Evolutionary conservation across 1,140 invertebrate genomes (phyloP), one percentile per base, ranked within the genome.

Genomic region (Melipona quadrifasciata): DNA sequence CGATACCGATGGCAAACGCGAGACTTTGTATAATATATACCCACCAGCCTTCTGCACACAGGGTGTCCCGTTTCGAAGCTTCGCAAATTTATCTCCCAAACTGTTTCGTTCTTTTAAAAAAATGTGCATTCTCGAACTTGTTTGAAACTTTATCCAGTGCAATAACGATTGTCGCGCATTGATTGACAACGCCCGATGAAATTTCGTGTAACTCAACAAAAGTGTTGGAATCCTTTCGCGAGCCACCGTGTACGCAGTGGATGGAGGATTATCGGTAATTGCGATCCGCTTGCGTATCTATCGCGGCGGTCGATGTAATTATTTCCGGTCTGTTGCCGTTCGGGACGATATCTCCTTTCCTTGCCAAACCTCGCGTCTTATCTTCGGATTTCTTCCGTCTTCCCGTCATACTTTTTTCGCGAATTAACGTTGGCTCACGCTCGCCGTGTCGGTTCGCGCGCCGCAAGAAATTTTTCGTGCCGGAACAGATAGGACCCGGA

Each of bases 301-400:
- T 31, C 27, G 17, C 5, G 0, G 17, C 17, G 27, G 27, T 75
- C 73, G 21, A 70, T 68, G 55, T 68, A 80, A 80, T 68, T 57
- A 80, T 70, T 80, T 80, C 77, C 77, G 77, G 27, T 80, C 31
- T 53, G 61, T 78, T 27, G 47, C n/a, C n/a, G 53, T 53, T 55
- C 51, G 51, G 8, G 21, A 21, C 75, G 57, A 77, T 61, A 61
- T 61, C 24, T 24, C 16, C 39, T 47, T 47, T 47, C 39, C 6
- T 47, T 11, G 5, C 24, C 51, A 53, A 17, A 19, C n/a, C 51
- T 31, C 31, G 17, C 6, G 2, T 31, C n/a, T 53, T 17, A 34
- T 39, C 34, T 2, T 24, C 5, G 47, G 14, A 2, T n/a, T 5
- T 19, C 39, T 72, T 53, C 24, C 31, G 24, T 67, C n/a, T 17